phyloP scores from a whole-genome alignment of 2,888 invertebrate genomes.

The Euplexia lucipara region DNA sequence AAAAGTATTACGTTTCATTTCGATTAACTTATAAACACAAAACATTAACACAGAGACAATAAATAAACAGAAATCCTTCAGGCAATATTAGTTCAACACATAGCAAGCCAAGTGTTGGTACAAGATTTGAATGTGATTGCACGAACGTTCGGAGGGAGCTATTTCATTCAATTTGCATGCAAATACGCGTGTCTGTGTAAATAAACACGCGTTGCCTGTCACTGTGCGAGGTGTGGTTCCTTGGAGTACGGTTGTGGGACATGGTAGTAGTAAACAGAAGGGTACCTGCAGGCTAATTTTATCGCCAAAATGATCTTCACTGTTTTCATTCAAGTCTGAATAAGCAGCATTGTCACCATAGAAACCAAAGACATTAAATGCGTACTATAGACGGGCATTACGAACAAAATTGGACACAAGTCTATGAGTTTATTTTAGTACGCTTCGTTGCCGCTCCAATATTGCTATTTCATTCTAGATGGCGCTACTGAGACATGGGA shows the following conservation, averaged over 20 bases:
- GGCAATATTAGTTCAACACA: conserved; percentile 46
- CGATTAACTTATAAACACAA: neutral
- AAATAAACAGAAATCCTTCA: conserved; percentile 37
- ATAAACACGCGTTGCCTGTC: conserved; percentile 49
- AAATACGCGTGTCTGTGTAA: conserved; percentile 56
- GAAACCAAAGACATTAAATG: too few relatives aligned
- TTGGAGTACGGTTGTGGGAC: neutral
- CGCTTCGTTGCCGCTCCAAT: too few relatives aligned
- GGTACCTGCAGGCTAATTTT: conserved; percentile 14
- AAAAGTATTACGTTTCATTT: neutral
- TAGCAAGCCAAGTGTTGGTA: conserved; percentile 47
- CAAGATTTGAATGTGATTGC: conserved; percentile 63
- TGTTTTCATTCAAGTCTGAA: neutral
- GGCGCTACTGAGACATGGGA: too few relatives aligned
- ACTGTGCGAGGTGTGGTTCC: conserved; percentile 26
- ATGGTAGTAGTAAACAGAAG: conserved; percentile 5
- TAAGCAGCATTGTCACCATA: neutral
- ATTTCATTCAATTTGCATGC: conserved; percentile 63
- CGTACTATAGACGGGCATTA: too few relatives aligned
- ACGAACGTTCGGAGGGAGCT: conserved; percentile 43
- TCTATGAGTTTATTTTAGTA: too few relatives aligned
- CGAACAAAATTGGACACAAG: too few relatives aligned
- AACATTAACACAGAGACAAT: conserved; percentile 21
- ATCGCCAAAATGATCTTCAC: conserved; percentile 8
- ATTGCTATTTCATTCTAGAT: too few relatives aligned